phyloP scores from a whole-genome alignment of 1,140 invertebrate species.

The Drosophila burlai region DNA sequence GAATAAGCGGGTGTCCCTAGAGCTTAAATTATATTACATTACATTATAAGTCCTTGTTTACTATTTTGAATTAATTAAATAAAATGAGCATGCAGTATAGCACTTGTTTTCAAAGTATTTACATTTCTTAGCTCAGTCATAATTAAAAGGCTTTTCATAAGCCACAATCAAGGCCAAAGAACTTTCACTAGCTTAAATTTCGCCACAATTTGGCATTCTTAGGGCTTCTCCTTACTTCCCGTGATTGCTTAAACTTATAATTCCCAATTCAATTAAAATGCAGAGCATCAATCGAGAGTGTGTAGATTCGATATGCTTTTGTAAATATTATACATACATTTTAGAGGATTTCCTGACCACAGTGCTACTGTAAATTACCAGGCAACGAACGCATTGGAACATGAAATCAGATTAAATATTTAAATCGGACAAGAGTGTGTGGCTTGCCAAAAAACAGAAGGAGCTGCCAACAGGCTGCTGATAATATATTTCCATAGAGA shows the following conservation, averaged over 20 bases:
- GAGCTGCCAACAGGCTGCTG: slow-evolving; percentile 22
- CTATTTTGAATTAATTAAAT: neutral
- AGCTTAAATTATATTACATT: neutral
- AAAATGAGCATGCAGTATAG: neutral
- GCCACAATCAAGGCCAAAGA: slow-evolving; percentile 2
- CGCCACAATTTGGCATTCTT: slow-evolving; percentile 11
- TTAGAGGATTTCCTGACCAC: neutral
- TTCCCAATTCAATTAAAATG: slow-evolving; percentile 61
- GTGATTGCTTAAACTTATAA: slow-evolving; percentile 37
- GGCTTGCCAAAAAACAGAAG: slow-evolving; percentile 54
- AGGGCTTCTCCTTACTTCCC: neutral
- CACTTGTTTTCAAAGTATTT: neutral
- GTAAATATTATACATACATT: slow-evolving; percentile 6
- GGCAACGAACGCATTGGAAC: slow-evolving; percentile 50
- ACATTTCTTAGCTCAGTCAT: neutral
- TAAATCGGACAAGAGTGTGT: slow-evolving; percentile 68
- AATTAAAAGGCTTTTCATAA: slow-evolving; percentile 2
- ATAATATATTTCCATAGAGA: slow-evolving; percentile 38
- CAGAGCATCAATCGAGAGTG: slow-evolving; percentile 18
- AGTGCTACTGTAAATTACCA: slow-evolving; percentile 27
- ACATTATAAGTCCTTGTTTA: neutral
- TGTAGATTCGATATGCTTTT: neutral
- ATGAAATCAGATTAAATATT: slow-evolving; percentile 83
- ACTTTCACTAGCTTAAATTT: slow-evolving; percentile 2
- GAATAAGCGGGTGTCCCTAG: neutral